A percentile compares a stretch with the other conserved stretches of the same genome.
These are phyloP conservation scores for Temnothorax ravouxi DNA, from an alignment of 2,888 invertebrate species.

Conservation along the genomic window DNA sequence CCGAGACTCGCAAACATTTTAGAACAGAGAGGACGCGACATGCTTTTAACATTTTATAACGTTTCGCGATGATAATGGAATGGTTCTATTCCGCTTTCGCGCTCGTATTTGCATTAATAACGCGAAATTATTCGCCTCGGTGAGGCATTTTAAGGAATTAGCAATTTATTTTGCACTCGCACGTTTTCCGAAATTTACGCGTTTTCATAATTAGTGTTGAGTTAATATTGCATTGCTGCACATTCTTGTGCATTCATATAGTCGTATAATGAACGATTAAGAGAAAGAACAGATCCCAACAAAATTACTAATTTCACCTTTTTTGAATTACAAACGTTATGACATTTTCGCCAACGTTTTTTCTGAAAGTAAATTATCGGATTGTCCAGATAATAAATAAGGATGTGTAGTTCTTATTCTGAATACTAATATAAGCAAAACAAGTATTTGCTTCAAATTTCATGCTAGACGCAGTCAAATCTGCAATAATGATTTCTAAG, in stretches of 20 bases:
- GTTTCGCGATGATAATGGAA: conserved; percentile 53
- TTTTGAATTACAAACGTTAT: neutral
- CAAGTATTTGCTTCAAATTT: neutral
- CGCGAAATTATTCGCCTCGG: conserved; percentile 43
- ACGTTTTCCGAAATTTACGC: conserved; percentile 30
- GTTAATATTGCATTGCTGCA: conserved; percentile 12
- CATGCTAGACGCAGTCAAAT: neutral
- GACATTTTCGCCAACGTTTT: neutral
- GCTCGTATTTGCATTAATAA: conserved; percentile 52
- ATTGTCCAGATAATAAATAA: neutral
- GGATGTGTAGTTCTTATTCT: neutral
- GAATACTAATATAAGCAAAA: neutral
- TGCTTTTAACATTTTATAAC: conserved; percentile 46
- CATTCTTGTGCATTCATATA: neutral
- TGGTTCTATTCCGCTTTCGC: conserved; percentile 27
- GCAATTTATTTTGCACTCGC: conserved; percentile 53
- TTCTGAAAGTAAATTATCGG: neutral
- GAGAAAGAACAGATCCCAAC: neutral
- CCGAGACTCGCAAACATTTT: conserved; percentile 41
- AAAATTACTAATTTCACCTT: neutral
- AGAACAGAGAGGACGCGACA: neutral
- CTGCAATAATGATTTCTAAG: neutral
- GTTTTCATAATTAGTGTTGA: conserved; percentile 17
- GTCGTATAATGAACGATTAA: conserved; percentile 9
- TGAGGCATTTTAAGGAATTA: conserved; percentile 53